Evolutionary conservation across 2,797 vertebrate genomes (phyloP).

Genomic region (Gymnocypris eckloni): DNA sequence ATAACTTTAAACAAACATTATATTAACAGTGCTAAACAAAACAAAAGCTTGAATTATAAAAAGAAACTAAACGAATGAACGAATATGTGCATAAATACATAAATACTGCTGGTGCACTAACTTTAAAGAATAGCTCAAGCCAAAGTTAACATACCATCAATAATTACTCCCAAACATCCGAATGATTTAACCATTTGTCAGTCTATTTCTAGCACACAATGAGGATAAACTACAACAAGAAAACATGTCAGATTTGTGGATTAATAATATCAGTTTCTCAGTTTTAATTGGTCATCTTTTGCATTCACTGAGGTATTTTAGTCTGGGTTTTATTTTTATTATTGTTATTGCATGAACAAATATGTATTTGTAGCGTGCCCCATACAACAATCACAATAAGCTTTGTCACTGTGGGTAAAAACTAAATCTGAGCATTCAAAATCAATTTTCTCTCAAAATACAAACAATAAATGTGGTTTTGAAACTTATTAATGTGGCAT

Average conservation of each 20-base stretch:
- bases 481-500: neutral
- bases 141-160: neutral
- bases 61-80: neutral
- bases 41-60: neutral
- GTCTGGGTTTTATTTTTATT: neutral
- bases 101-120: neutral
- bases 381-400: neutral
- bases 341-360: neutral
- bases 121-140: neutral
- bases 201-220: too few relatives aligned
- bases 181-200: neutral
- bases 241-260: too few relatives aligned
- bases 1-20: neutral
- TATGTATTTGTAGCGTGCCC: neutral
- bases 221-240: too few relatives aligned
- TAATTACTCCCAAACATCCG: neutral
- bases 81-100: neutral
- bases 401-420: neutral
- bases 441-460: neutral
- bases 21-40: neutral
- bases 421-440: neutral
- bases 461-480: neutral
- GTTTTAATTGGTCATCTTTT: neutral
- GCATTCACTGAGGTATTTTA: neutral
- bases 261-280: too few relatives aligned